These are phyloP conservation scores for Dryomyza anilis DNA, from an alignment of 2,888 invertebrate species.

Conservation along the genomic window DNA sequence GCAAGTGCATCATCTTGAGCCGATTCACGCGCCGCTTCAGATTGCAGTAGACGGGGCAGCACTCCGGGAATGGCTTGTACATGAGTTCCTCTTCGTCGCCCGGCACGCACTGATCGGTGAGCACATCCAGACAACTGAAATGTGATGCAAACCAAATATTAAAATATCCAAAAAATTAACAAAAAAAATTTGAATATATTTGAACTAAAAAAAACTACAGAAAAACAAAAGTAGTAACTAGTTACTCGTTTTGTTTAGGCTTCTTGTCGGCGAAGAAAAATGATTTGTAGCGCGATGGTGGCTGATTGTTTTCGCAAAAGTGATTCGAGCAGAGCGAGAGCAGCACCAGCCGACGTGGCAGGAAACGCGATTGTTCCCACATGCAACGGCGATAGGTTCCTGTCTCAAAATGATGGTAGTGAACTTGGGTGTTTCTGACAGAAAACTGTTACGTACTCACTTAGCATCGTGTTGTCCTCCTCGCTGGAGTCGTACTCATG, in stretches of 20 bases:
- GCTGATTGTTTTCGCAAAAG: conserved; percentile 58
- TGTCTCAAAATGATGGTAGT: conserved; percentile 31
- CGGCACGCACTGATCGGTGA: conserved; percentile 57
- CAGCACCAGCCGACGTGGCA: conserved; percentile 55
- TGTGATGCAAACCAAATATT: too few species aligned
- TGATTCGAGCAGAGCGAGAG: conserved; percentile 57
- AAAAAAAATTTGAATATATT: not conserved
- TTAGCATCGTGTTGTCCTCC: conserved; percentile 48
- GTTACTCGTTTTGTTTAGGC: conserved; percentile 59
- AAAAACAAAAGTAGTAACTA: conserved; percentile 38
- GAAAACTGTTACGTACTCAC: conserved; percentile 35
- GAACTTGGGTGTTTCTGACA: not conserved
- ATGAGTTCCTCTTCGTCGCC: conserved; percentile 58
- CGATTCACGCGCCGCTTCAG: conserved; percentile 57
- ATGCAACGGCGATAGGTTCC: conserved; percentile 58
- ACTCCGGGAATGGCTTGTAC: conserved; percentile 59
- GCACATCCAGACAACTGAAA: conserved; percentile 55
- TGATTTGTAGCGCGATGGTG: conserved; percentile 58
- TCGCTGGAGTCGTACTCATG: conserved; percentile 32
- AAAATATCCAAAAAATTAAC: not conserved
- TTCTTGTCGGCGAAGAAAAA: conserved; percentile 60
- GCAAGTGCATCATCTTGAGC: conserved; percentile 54
- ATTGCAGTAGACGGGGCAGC: conserved; percentile 58
- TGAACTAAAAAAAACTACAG: conserved; percentile 13
- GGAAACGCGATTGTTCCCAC: conserved; percentile 59